Conservation (phyloP, 1,140 invertebrate genomes). For the Ganaspis sp. region DNA sequence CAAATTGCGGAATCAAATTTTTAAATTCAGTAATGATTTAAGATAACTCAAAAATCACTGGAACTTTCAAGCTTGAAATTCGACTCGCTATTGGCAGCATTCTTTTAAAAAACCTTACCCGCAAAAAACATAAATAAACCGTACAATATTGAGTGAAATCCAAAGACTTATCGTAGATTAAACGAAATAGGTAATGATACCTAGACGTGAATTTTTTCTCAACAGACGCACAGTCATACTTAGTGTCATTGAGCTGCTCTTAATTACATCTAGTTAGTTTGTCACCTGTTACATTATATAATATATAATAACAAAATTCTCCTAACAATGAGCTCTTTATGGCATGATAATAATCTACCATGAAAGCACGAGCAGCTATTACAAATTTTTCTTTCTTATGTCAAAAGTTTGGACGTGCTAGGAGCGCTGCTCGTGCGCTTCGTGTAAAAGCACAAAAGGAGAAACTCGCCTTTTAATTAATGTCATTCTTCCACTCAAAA, state of each 20-base stretch:
- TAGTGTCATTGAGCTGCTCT: constrained; percentile 72
- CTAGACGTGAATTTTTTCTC: constrained; percentile 58
- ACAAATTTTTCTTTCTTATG: constrained; percentile 44
- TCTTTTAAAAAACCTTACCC: constrained; percentile 58
- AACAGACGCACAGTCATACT: constrained; percentile 63
- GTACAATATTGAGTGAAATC: constrained; percentile 50
- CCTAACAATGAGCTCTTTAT: constrained; percentile 55
- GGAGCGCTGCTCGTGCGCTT: constrained; percentile 46
- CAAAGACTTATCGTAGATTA: constrained; percentile 55
- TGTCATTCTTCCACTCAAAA: not conserved
- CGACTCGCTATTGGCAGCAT: constrained; percentile 52
- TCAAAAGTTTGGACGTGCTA: constrained; percentile 45
- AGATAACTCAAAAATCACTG: not conserved
- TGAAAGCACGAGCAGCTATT: constrained; percentile 52
- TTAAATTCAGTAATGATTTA: no score
- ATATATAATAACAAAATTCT: constrained; percentile 56
- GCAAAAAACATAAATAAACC: constrained; percentile 51
- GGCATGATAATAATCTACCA: constrained; percentile 42
- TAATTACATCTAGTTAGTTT: constrained; percentile 61
- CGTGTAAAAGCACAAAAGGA: constrained; percentile 49
- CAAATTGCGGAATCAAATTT: not conserved
- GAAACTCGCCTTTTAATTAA: constrained; percentile 34
- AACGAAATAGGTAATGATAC: constrained; percentile 55
- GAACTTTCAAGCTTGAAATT: not conserved
- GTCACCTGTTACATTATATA: constrained; percentile 51